Percentiles rank a stretch among this genome's conserved stretches.
phyloP scores from a whole-genome alignment of 2,888 invertebrate species.

The Cyclophora albipunctata region DNA sequence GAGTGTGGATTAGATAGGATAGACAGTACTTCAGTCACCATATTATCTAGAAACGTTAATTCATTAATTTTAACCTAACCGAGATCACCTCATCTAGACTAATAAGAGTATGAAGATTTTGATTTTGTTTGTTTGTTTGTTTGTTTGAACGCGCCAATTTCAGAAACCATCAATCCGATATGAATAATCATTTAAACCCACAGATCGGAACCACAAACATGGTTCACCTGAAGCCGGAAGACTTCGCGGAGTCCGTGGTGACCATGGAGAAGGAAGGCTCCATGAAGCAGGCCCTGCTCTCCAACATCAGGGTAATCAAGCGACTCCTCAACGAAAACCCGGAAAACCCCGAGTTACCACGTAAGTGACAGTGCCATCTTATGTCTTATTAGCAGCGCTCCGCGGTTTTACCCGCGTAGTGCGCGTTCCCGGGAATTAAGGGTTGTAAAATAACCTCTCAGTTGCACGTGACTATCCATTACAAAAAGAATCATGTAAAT shows the following conservation, averaged over 20 bases:
- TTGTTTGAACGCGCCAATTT: neutral
- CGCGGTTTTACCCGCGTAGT: too few relatives aligned
- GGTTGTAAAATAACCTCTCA: too few relatives aligned
- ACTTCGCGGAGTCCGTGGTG: conserved; percentile 45
- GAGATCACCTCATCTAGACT: neutral
- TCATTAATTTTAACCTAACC: too few relatives aligned
- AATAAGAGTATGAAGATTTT: conserved; percentile 3
- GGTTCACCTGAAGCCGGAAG: conserved; percentile 39
- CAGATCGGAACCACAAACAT: conserved; percentile 53
- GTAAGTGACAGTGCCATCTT: conserved; percentile 22
- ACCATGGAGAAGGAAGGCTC: conserved; percentile 32
- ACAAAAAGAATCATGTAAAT: too few relatives aligned
- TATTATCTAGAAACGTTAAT: too few relatives aligned
- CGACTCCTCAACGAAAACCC: conserved; percentile 55
- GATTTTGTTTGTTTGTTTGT: neutral
- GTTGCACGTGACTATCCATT: too few relatives aligned
- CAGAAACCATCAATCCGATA: too few relatives aligned
- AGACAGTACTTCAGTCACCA: too few relatives aligned
- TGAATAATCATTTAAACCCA: too few relatives aligned
- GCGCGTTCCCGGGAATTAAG: too few relatives aligned
- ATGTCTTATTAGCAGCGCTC: too few relatives aligned
- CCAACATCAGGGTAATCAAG: conserved; percentile 46
- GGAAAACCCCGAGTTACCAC: conserved; percentile 47
- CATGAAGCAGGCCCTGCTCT: conserved; percentile 24
- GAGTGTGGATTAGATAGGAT: too few relatives aligned